Conservation (phyloP, 2,888 invertebrate genomes). For the Agrotis segetum region DNA sequence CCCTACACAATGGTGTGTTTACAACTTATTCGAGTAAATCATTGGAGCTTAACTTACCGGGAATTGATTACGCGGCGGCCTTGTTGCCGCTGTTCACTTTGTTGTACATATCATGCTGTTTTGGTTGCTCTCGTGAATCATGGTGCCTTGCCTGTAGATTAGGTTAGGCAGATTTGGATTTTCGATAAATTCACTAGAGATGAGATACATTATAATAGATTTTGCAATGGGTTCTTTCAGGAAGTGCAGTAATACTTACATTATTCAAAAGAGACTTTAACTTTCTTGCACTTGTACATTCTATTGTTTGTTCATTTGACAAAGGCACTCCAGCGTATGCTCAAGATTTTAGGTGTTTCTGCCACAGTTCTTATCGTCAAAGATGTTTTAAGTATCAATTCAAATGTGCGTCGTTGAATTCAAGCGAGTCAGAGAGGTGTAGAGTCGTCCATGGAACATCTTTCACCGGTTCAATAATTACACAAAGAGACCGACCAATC, state of each 20-base stretch:
- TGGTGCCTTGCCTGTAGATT: not conserved
- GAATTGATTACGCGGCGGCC: constrained; percentile 64
- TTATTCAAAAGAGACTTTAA: too few species aligned
- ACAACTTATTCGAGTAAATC: constrained; percentile 67
- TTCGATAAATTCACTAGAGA: not conserved
- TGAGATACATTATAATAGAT: not conserved
- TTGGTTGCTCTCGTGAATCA: constrained; percentile 34
- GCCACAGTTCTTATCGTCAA: not conserved
- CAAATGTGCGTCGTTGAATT: not conserved
- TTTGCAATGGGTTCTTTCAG: not conserved
- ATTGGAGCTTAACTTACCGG: constrained; percentile 64
- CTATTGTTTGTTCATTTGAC: too few species aligned
- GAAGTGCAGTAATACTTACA: not conserved
- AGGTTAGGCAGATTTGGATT: not conserved
- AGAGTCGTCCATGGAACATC: constrained; percentile 10
- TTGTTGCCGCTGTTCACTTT: constrained; percentile 56
- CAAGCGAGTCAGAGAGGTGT: constrained; percentile 3
- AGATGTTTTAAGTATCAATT: too few species aligned
- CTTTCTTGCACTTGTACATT: too few species aligned
- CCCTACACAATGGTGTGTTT: constrained; percentile 65
- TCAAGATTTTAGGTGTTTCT: too few species aligned
- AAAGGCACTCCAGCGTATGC: too few species aligned
- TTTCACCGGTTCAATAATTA: constrained; percentile 41
- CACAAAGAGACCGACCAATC: constrained; percentile 49
- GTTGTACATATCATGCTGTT: constrained; percentile 33